Evolutionary conservation across 2,113 vertebrate species (phyloP).

Genomic region (Megaptera novaeangliae): DNA sequence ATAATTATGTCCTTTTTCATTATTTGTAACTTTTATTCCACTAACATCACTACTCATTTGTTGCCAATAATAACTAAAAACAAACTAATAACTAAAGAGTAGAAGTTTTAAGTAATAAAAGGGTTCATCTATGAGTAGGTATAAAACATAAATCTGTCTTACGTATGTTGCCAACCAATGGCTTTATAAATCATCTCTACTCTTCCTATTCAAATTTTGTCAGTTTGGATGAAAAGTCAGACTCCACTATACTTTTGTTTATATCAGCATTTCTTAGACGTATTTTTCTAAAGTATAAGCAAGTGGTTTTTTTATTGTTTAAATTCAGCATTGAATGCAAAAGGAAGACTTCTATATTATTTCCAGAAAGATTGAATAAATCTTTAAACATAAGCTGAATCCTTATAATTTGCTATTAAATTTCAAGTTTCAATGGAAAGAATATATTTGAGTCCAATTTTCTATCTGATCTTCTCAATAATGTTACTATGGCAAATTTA

Average conservation of each 20-base stretch:
- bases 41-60: not conserved
- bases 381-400: not conserved
- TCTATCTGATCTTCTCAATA: not conserved
- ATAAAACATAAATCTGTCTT: conserved; percentile 26
- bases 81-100: conserved; percentile 7
- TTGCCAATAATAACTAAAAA: not conserved
- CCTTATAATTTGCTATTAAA: not conserved
- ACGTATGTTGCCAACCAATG: not conserved
- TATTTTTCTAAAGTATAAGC: not conserved
- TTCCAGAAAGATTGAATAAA: not conserved
- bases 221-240: not conserved
- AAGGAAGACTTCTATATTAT: not conserved
- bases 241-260: not conserved
- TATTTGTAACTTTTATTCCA: not conserved
- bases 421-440: not conserved
- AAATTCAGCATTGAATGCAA: not conserved
- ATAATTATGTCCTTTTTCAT: not conserved
- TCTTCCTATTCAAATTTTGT: conserved; percentile 26
- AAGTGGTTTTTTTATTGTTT: not conserved
- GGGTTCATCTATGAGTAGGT: not conserved
- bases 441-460: not conserved
- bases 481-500: not conserved
- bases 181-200: conserved; percentile 23
- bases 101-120: conserved; percentile 10
- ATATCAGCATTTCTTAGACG: not conserved